Evolutionary conservation across 2,888 invertebrate genomes (phyloP), one percentile per base, ranked within the genome.

Genomic region (Arctia plantaginis): DNA sequence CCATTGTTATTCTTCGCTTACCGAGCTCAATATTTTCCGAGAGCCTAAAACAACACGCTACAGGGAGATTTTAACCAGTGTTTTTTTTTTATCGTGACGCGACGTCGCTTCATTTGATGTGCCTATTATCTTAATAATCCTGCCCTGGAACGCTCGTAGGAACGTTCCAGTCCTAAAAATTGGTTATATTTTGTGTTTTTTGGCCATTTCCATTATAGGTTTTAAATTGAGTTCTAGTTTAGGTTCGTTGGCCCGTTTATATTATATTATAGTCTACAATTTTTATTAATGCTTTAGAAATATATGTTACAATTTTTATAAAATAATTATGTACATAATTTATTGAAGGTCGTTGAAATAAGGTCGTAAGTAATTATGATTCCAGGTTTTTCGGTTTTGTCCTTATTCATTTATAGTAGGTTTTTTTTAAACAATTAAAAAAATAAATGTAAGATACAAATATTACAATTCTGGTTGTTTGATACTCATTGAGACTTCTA

Each of bases 1-100:
- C 81, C 85, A 80, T 82, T 93, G 90, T 93, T 94, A 91, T 94
- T 93, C 87, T 94, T 93, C 93, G 89, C 88, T 93, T 90, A 91
- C 85, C 80, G 87, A 80, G 87, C 87, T 86, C 88, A 94, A 94
- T 94, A 93, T 94, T 94, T 93, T 93, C 82, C 76, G 81, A 89
- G 86, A 82, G 84, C 93, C 94, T 94, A 94, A 94, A 93, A 90
- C 88, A 94, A 94, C 91, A 92, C 72, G 64, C 77, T 69, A 51
- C 80, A 79, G 85, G 86, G 87, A 85, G 83, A 87, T 90, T 90
- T 90, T 90, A 89, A 77, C 80, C 78, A 77, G 79, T 86, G 77
- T 83, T 87, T 90, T 92, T 91, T 35, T 90, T 84, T 85, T 83
- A 30, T 86, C 82, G 85, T 83, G 89, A 88, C 89, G 87, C 87